Base-by-base conservation (phyloP, 37 sponge, comb jelly and placozoan genomes). In the Eunapius fragilis region DNA sequence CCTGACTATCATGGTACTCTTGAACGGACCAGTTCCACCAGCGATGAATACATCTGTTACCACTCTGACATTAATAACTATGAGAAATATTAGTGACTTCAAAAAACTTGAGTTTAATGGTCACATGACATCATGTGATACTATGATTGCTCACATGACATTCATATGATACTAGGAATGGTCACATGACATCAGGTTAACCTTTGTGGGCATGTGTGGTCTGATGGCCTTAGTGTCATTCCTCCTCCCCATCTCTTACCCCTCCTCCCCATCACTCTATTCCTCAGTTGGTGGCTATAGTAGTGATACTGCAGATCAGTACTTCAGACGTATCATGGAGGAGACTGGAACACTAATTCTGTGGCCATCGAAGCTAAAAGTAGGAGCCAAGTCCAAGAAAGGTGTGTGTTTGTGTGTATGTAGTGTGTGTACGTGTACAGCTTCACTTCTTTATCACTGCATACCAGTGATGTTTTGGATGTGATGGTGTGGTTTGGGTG, bases 351-450 rank as follows among this genome's bases (percentile, higher is more conserved):
- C 94, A n/a, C 77, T 76, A 33, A 71, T 96, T 27, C 72, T 88
- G 67, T 96, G 96, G 96, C 96, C 96, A 22, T 90, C 95, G 0
- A 78, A 79, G 70, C 90, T 96, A 38, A 96, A 96, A 70, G 94
- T 96, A 50, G 96, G 96, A 76, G 96, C 96, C 23, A 91, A 88
- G 86, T 96, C 96, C 33, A 93, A 91, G 83, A 96, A 96, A 87
- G 94, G 93, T 93, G 27, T 25, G 72, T 23, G 35, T 28, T 2
- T 36, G 33, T 17, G n/a, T 4, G 38, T 70, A 25, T 30, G 30
- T 31, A 7, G 7, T 2, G 72, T 41, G 41, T 41, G 41, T 41
- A 58, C 6, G 37, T 33, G 27, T 38, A 6, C 25, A 25, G 0
- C 2, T 72, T 12, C 14, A 73, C 14, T 0, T n/a, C n/a, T n/a